A percentile compares a stretch with the other conserved stretches of the same genome.
Conservation (phyloP, 2,888 invertebrate genomes). For the Protonemura montana region DNA sequence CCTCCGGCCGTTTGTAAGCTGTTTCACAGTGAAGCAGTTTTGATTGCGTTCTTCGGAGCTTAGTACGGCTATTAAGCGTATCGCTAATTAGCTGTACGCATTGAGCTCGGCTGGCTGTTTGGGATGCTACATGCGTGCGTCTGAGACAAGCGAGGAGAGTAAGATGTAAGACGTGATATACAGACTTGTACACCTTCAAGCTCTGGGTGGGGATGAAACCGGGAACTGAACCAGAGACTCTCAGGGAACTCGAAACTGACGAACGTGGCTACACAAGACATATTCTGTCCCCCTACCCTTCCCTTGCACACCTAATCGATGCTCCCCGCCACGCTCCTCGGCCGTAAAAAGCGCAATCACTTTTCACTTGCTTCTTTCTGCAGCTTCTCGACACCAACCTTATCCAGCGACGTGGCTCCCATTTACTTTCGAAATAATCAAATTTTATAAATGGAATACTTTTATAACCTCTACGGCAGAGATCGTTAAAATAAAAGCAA, state of each 20-base stretch:
- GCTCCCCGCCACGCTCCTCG: background rate
- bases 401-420: background rate
- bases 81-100: background rate
- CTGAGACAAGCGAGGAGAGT: background rate
- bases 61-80: background rate
- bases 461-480: background rate
- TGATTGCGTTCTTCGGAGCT: slow-evolving; percentile 7
- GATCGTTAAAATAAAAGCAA: background rate
- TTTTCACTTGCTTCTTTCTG: background rate
- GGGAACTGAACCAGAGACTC: background rate
- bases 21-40: background rate
- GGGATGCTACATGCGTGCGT: background rate
- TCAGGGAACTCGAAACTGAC: background rate
- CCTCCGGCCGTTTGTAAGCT: background rate
- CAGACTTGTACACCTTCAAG: background rate
- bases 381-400: background rate
- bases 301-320: slow-evolving; percentile 9
- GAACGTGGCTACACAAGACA: background rate
- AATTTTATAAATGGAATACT: background rate
- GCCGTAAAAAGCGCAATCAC: slow-evolving; percentile 33
- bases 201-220: background rate
- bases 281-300: slow-evolving; percentile 7
- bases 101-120: background rate
- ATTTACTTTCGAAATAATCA: background rate
- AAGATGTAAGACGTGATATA: background rate